phyloP scores from a whole-genome alignment of 2,113 vertebrate genomes.

The Carollia perspicillata region DNA sequence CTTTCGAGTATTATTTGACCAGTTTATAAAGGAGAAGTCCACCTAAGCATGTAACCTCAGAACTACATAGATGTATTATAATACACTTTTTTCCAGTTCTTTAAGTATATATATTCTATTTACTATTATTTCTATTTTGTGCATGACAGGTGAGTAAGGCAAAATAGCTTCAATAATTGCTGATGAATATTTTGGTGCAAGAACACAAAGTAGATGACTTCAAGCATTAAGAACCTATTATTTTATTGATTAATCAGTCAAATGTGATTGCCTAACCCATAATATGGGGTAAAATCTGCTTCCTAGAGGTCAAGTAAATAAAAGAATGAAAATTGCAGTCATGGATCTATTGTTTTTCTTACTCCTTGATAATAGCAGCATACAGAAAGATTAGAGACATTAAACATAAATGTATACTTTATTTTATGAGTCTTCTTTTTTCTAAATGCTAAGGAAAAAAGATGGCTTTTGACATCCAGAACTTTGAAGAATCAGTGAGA shows the following conservation, averaged over 20 bases:
- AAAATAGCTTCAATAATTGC: neutral
- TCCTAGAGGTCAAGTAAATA: neutral
- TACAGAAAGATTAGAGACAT: neutral
- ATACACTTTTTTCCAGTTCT: neutral
- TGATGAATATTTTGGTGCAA: neutral
- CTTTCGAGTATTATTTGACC: conserved; percentile 46
- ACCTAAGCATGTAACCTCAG: neutral
- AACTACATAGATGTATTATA: neutral
- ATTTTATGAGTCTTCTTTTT: conserved; percentile 44
- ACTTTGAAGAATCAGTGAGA: conserved; percentile 46
- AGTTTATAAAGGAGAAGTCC: conserved; percentile 12
- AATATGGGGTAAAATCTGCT: conserved; percentile 15
- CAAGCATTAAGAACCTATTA: neutral
- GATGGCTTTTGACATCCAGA: neutral
- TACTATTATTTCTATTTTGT: neutral
- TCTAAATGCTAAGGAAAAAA: neutral
- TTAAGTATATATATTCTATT: neutral
- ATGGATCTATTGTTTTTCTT: neutral
- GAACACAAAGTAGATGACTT: conserved; percentile 28
- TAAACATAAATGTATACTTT: neutral
- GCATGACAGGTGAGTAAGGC: conserved; percentile 17
- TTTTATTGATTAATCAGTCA: neutral
- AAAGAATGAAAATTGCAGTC: neutral
- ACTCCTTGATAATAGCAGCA: neutral
- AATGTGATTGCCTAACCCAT: neutral